Conservation (phyloP, 2,113 vertebrate species). For the Chaetodon trifascialis region DNA sequence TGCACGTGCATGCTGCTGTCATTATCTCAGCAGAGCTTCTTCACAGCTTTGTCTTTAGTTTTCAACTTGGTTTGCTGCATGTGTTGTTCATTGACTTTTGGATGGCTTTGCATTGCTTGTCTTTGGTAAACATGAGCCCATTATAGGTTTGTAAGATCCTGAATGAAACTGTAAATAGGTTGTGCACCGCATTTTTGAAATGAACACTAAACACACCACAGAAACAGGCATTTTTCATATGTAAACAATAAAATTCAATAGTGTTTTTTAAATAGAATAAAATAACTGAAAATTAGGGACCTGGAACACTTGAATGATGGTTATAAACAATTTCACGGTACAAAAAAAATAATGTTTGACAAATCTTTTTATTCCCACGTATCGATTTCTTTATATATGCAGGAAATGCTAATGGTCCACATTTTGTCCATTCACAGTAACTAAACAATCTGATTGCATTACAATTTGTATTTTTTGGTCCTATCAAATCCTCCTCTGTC, state of each 20-base stretch:
- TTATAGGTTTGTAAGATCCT: neutral
- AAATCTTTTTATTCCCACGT: neutral
- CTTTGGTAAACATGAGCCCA: neutral
- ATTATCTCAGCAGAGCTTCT: constrained; percentile 46
- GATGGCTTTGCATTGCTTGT: neutral
- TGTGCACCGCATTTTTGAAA: neutral
- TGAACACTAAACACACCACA: neutral
- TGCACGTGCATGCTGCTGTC: constrained; percentile 59
- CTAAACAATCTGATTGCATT: neutral
- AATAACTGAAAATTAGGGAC: neutral
- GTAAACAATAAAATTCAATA: neutral
- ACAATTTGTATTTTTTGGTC: neutral
- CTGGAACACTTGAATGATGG: neutral
- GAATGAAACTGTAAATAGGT: neutral
- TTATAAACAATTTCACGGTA: neutral
- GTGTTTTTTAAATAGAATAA: neutral
- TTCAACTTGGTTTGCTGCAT: neutral
- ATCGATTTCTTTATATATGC: neutral
- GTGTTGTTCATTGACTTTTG: neutral
- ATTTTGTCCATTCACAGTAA: neutral
- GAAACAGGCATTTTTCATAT: neutral
- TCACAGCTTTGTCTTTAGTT: constrained; percentile 15
- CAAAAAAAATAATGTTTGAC: too few relatives aligned
- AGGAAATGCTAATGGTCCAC: neutral
- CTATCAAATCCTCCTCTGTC: neutral